Percentiles rank a stretch among this genome's conserved stretches.
phyloP scores from a whole-genome alignment of 2,113 vertebrate genomes.

The Stigmatopora argus region DNA sequence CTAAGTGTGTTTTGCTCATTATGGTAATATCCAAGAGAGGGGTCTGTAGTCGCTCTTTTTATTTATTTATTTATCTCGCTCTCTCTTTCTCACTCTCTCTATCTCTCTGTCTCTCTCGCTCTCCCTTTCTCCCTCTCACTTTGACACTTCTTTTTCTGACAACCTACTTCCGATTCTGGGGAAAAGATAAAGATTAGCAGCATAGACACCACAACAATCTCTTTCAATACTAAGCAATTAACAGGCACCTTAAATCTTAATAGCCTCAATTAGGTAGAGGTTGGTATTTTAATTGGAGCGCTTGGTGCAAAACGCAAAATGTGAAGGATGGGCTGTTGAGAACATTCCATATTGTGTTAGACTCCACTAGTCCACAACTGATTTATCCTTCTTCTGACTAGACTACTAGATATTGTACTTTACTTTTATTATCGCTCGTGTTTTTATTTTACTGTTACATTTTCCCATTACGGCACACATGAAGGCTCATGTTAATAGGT shows the following conservation, averaged over 20 bases:
- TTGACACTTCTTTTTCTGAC: constrained; percentile 73
- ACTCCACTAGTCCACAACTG: background rate
- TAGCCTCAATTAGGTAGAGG: constrained; percentile 16
- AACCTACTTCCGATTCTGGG: constrained; percentile 56
- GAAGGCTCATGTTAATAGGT: background rate
- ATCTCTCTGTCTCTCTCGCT: constrained; percentile 34
- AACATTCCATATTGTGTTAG: background rate
- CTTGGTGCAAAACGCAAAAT: background rate
- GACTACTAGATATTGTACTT: background rate
- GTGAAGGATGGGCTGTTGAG: background rate
- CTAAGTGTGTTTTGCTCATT: constrained; percentile 99
- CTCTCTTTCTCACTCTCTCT: constrained; percentile 6
- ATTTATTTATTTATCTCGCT: constrained; percentile 38
- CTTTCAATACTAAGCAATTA: constrained; percentile 28
- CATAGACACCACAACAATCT: constrained; percentile 38
- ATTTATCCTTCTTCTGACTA: background rate
- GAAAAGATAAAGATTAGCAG: constrained; percentile 46
- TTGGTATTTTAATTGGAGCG: constrained; percentile 2
- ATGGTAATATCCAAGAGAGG: constrained; percentile 94
- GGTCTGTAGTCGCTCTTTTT: constrained; percentile 66
- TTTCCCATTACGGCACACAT: background rate
- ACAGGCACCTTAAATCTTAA: constrained; percentile 18
- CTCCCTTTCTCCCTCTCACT: constrained; percentile 41
- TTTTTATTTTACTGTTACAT: constrained; percentile 16
- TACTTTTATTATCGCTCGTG: background rate